A percentile compares a stretch with the other conserved stretches of the same genome.
Conservation (phyloP, 1,140 invertebrate species). For the Eriosoma lanigerum region DNA sequence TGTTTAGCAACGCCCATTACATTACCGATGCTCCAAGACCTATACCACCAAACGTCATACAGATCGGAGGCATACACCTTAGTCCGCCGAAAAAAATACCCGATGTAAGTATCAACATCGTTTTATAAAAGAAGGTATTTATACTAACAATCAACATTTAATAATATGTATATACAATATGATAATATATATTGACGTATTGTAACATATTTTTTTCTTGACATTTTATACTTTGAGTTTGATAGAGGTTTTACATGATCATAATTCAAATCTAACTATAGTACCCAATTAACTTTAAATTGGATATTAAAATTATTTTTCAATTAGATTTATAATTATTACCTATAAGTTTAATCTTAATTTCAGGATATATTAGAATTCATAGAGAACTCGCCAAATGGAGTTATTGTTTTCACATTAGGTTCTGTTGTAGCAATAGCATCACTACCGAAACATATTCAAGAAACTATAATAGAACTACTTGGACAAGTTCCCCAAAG, state of each 20-base stretch:
- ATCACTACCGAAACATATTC: slow-evolving; percentile 57
- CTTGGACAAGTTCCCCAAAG: slow-evolving; percentile 62
- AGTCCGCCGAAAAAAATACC: neutral
- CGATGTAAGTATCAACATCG: neutral
- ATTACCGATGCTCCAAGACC: neutral
- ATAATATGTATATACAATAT: too few species aligned
- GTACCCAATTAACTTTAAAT: too few species aligned
- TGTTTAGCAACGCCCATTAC: slow-evolving; percentile 13
- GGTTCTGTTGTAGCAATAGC: slow-evolving; percentile 61
- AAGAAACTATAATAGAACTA: slow-evolving; percentile 58
- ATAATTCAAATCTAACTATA: too few species aligned
- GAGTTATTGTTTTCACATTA: slow-evolving; percentile 66
- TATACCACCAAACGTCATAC: neutral
- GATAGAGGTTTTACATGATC: too few species aligned
- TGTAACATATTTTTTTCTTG: too few species aligned
- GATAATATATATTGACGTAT: too few species aligned
- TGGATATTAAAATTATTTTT: too few species aligned
- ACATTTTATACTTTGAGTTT: too few species aligned
- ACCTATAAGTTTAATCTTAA: too few species aligned
- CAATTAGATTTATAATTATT: too few species aligned
- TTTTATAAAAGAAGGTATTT: too few species aligned
- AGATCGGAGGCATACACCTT: slow-evolving; percentile 18
- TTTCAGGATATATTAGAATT: slow-evolving; percentile 64
- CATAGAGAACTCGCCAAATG: slow-evolving; percentile 62
- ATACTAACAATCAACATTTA: too few species aligned